Base-by-base conservation (phyloP, 92 coral and sea anemone species). In the Porites rus region DNA sequence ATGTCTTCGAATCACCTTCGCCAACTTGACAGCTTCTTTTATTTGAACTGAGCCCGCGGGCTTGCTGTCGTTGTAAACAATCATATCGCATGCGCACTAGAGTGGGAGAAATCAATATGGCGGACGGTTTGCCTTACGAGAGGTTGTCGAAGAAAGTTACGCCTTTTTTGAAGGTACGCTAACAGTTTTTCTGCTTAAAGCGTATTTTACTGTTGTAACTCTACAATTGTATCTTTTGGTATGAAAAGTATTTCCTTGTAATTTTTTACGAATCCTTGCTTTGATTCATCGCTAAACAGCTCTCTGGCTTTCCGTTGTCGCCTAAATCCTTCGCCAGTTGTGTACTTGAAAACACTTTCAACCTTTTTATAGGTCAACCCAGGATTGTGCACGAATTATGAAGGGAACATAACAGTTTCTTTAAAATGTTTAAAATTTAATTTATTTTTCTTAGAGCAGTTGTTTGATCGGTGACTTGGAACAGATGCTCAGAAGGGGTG, bases 61-160 rank as follows among this genome's bases (percentile, higher is more conserved):
- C 10, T 21, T 59, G 38, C 72, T 17, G 25, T 12, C 83, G 59
- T 66, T 87, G 88, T 50, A 56, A 69, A 59, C 75, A 85, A 71
- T 52, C 75, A 56, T 0, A 4, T 24, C 88, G 93, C 95, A 89
- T 86, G 95, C 90, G 93, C 69, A 72, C 16, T 72, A 12, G 22
- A 46, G 38, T 76, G 28, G 59, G 64, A 63, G 62, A 72, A 89
- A 86, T 86, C 93, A 91, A 92, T 66, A 92, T 92, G 95, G 95
- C 93, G 95, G 95, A 92, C 95, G 91, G 73, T 62, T 13, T 62
- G 52, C 63, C 13, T 19, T 73, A 31, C n/a, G 25, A 51, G 87
- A 83, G 6, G 46, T 62, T 64, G 80, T 16, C 80, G 65, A 61
- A 72, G 74, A 65, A 60, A 62, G 80, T 6, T 59, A 83, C 87